Percentiles rank a stretch among this genome's conserved stretches.
Conservation (phyloP, 2,797 vertebrate species). For the Lepilemur ruficaudatus region DNA sequence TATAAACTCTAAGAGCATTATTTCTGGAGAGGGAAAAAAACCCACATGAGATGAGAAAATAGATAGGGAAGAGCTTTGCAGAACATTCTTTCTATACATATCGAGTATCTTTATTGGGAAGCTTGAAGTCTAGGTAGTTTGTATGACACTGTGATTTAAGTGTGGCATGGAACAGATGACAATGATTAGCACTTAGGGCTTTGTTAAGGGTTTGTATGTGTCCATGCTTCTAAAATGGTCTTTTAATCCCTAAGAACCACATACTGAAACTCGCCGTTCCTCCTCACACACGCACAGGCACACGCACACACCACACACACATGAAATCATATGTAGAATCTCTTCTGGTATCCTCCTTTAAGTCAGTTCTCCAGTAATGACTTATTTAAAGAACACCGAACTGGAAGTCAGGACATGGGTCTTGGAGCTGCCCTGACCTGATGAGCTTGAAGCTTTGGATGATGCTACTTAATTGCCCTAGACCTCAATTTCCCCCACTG, state of each 20-base stretch:
- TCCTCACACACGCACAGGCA: not conserved
- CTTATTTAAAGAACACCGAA: not conserved
- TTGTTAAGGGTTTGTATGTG: not conserved
- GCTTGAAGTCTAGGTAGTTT: not conserved
- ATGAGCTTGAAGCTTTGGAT: not conserved
- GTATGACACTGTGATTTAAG: not conserved
- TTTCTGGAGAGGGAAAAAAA: not conserved
- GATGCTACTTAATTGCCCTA: not conserved
- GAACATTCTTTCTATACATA: not conserved
- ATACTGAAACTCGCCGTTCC: not conserved
- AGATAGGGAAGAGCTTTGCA: not conserved
- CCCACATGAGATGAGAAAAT: not conserved
- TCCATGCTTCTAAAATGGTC: not conserved
- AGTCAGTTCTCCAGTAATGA: not conserved
- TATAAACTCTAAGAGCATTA: constrained; percentile 10
- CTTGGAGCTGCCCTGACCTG: not conserved
- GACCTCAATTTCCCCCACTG: constrained; percentile 27
- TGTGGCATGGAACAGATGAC: not conserved
- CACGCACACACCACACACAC: not conserved
- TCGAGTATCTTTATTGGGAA: not conserved
- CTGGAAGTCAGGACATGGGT: not conserved
- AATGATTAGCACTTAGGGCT: not conserved
- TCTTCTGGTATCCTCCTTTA: not conserved
- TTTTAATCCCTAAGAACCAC: not conserved
- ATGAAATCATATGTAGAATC: not conserved